These are phyloP conservation scores for Pygocentrus nattereri DNA, from an alignment of 2,797 vertebrate species.

Conservation along the genomic window DNA sequence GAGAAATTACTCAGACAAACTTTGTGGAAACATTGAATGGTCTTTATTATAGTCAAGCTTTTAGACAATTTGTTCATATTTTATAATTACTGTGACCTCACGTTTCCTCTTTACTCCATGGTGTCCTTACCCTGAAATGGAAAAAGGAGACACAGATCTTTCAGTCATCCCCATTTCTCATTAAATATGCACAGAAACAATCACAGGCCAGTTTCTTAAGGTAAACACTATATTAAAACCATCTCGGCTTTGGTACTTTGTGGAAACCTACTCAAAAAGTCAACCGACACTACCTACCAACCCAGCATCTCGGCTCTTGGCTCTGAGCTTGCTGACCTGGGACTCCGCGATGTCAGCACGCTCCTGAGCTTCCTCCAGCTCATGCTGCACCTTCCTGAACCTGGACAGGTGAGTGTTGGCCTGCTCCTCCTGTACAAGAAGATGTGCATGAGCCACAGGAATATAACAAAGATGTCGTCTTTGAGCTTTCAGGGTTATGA, in stretches of 20 bases:
- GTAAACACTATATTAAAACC: background rate
- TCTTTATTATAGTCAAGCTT: constrained; percentile 32
- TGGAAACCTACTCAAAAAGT: background rate
- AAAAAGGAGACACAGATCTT: constrained; percentile 1
- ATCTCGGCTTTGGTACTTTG: background rate
- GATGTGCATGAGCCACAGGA: background rate
- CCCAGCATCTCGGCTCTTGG: constrained; percentile 76
- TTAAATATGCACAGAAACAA: background rate
- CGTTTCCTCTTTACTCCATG: constrained; percentile 18
- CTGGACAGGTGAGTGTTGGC: constrained; percentile 7
- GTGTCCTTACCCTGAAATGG: constrained; percentile 29
- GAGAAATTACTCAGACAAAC: background rate
- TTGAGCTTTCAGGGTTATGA: too few species aligned
- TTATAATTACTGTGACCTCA: background rate
- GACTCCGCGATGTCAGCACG: constrained; percentile 74
- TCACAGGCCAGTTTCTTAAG: background rate
- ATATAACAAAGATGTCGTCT: too few species aligned
- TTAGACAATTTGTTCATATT: background rate
- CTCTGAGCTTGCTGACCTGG: constrained; percentile 83
- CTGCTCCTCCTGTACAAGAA: constrained; percentile 47
- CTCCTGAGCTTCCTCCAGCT: constrained; percentile 1
- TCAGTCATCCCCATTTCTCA: background rate
- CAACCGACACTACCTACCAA: constrained; percentile 55
- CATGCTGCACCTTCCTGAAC: constrained; percentile 7
- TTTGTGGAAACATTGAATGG: background rate